These are phyloP conservation scores for Eumaeus atala DNA, from an alignment of 1,140 invertebrate genomes.

Conservation along the genomic window DNA sequence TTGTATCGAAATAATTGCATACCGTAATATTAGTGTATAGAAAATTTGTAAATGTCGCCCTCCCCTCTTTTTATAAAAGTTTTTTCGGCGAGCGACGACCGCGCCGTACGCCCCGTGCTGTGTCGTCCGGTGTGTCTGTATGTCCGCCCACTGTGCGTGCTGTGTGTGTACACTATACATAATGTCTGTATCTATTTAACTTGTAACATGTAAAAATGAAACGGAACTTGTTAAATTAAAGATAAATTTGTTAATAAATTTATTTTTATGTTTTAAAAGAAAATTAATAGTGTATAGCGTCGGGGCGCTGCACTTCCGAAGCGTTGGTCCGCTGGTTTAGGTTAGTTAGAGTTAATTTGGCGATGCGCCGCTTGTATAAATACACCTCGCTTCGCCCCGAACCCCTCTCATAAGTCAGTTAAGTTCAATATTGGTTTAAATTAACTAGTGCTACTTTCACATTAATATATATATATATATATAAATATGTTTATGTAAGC, in stretches of 20 bases:
- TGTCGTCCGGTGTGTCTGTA: too few species aligned
- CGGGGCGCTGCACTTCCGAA: slow-evolving; percentile 25
- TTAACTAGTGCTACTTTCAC: slow-evolving; percentile 43
- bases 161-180: slow-evolving; percentile 18
- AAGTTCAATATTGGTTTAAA: slow-evolving; percentile 32
- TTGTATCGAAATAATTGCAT: slow-evolving; percentile 25
- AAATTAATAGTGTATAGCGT: slow-evolving; percentile 47
- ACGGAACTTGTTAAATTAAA: slow-evolving; percentile 38
- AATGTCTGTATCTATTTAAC: slow-evolving; percentile 33
- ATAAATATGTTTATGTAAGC: slow-evolving; percentile 68
- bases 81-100: not conserved
- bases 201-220: slow-evolving; percentile 41
- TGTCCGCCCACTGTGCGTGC: slow-evolving; percentile 8
- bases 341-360: slow-evolving; percentile 30
- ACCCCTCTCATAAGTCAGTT: slow-evolving; percentile 37
- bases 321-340: slow-evolving; percentile 27
- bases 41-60: slow-evolving; percentile 24
- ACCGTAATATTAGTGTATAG: slow-evolving; percentile 26
- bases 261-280: slow-evolving; percentile 33
- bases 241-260: slow-evolving; percentile 39
- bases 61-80: slow-evolving; percentile 6
- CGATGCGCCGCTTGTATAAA: slow-evolving; percentile 10
- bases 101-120: not conserved
- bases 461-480: slow-evolving; percentile 57
- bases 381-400: slow-evolving; percentile 19